Conservation (phyloP, 2,113 vertebrate genomes). For the Elgaria multicarinata region DNA sequence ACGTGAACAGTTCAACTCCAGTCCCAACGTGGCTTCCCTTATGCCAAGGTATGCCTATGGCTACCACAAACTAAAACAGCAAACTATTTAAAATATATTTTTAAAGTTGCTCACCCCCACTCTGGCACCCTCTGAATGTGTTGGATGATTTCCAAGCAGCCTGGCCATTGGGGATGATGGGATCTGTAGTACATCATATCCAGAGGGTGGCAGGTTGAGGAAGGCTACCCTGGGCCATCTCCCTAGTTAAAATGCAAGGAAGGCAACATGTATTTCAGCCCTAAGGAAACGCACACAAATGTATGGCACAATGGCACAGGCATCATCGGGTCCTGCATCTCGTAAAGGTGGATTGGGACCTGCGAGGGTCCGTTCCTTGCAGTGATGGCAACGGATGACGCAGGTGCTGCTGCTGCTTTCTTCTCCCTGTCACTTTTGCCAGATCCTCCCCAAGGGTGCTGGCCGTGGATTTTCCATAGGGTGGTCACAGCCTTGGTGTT, state of each 20-base stretch:
- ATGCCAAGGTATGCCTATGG: no score
- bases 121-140: neutral
- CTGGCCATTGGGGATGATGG: neutral
- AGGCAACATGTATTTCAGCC: no score
- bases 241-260: no score
- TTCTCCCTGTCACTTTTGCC: slow-evolving; percentile 4
- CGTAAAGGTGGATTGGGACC: neutral
- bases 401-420: neutral
- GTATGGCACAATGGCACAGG: no score
- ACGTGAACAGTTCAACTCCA: no score
- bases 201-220: neutral
- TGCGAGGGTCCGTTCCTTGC: no score
- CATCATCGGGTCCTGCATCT: neutral
- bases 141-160: neutral
- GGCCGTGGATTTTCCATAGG: slow-evolving; percentile 87
- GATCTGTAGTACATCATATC: neutral
- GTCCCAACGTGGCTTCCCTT: no score
- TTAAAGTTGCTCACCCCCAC: no score
- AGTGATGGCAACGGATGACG: no score
- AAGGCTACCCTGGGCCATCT: neutral
- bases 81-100: no score
- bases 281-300: neutral
- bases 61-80: no score
- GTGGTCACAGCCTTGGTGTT: slow-evolving; percentile 83
- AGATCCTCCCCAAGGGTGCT: slow-evolving; percentile 83